Conservation (phyloP, 2,797 vertebrate species). For the Channa striata region DNA sequence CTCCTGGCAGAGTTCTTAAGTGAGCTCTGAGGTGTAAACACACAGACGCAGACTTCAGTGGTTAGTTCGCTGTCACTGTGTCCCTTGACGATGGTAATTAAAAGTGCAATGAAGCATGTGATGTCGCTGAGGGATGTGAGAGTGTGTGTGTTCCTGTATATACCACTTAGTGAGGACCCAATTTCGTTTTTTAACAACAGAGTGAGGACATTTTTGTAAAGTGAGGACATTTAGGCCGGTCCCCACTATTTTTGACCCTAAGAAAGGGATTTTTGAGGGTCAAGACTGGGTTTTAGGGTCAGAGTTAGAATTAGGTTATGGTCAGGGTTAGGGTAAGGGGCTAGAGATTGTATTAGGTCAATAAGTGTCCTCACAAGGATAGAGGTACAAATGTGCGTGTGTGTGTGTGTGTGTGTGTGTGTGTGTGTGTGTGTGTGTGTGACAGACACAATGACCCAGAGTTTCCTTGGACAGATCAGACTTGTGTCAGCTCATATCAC, state of each 20-base stretch:
- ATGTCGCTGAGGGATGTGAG: slow-evolving; percentile 33
- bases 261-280: too few species aligned
- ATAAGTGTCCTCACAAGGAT: too few species aligned
- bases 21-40: slow-evolving; percentile 87
- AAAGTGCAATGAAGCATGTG: slow-evolving; percentile 65
- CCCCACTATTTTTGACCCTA: too few species aligned
- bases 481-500: slow-evolving; percentile 57
- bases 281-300: too few species aligned
- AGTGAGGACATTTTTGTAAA: too few species aligned
- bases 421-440: slow-evolving; percentile 24
- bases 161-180: too few species aligned
- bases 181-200: too few species aligned
- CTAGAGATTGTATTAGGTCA: too few species aligned
- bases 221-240: too few species aligned
- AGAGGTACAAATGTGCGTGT: too few species aligned
- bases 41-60: slow-evolving; percentile 47
- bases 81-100: slow-evolving; percentile 68
- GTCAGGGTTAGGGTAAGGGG: too few species aligned
- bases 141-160: slow-evolving; percentile 18
- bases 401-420: slow-evolving; percentile 23
- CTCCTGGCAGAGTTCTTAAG: slow-evolving; percentile 95
- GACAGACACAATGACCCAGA: slow-evolving; percentile 29
- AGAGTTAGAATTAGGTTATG: too few species aligned
- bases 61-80: slow-evolving; percentile 62
- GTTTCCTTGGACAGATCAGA: slow-evolving; percentile 49